Evolutionary conservation across 2,888 invertebrate species (phyloP).

Genomic region (Tuberolachnus salignus): DNA sequence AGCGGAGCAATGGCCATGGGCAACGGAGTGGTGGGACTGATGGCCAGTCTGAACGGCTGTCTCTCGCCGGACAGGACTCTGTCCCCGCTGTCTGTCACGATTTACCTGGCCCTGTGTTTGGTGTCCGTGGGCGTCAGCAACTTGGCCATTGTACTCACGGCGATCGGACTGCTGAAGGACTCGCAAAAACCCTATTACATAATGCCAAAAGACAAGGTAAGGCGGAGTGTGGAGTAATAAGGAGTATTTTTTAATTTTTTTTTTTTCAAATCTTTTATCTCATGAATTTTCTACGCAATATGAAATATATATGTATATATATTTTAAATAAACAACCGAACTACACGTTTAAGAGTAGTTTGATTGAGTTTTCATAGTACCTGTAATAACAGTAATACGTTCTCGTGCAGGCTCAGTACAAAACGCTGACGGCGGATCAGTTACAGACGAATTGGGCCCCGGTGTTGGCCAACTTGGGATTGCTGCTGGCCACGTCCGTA

Average conservation of each 20-base stretch:
- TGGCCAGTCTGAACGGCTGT: slow-evolving; percentile 60
- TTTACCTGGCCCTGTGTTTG: slow-evolving; percentile 61
- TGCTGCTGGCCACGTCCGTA: slow-evolving; percentile 59
- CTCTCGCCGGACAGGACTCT: slow-evolving; percentile 58
- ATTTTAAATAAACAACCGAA: too few relatives aligned
- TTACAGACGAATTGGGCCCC: slow-evolving; percentile 59
- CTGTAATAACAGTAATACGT: too few relatives aligned
- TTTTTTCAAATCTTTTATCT: too few relatives aligned
- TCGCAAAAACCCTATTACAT: slow-evolving; percentile 59
- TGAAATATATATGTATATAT: too few relatives aligned
- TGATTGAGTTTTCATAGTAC: neutral
- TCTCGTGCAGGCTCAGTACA: slow-evolving; percentile 39
- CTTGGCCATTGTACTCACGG: slow-evolving; percentile 61
- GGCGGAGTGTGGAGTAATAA: too few relatives aligned
- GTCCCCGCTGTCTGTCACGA: slow-evolving; percentile 59
- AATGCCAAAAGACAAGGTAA: slow-evolving; percentile 58
- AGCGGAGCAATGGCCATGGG: slow-evolving; percentile 60
- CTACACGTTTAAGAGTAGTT: neutral
- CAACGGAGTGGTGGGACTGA: slow-evolving; percentile 60
- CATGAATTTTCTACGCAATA: too few relatives aligned
- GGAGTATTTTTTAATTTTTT: too few relatives aligned
- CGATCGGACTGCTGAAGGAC: slow-evolving; percentile 62
- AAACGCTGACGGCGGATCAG: slow-evolving; percentile 50
- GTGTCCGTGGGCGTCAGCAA: slow-evolving; percentile 61
- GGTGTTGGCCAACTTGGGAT: slow-evolving; percentile 59